Evolutionary conservation across 2,888 invertebrate species (phyloP), one percentile per base, ranked within the genome.

Genomic region (Carterocephalus palaemon): DNA sequence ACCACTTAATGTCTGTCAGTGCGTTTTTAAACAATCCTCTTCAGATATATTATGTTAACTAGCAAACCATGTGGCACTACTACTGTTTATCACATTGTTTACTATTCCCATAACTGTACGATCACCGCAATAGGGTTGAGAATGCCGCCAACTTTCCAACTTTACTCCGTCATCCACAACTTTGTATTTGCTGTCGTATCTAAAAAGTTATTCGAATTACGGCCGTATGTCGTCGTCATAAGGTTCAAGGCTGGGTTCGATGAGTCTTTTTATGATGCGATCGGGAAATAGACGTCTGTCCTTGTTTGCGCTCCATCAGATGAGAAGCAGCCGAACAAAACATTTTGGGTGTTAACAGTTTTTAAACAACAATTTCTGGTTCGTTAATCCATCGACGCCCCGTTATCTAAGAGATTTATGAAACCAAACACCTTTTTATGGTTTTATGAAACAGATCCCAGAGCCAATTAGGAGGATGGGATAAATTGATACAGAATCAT

Each of bases 41-140:
- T 63, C 65, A n/a, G n/a, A 73, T 75, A 73, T 78, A 76, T 79
- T 80, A 75, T 66, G 75, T 77, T 76, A 75, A 77, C 78, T 73
- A 69, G 66, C 67, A 64, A 66, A 67, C 70, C 72, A 71, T 73
- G 65, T 75, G 72, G 66, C 51, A 51, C 57, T 28, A 58, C 56
- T 54, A 57, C 55, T 64, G 51, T 52, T 62, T 59, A 58, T 59
- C 56, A 36, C 43, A 16, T 28, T 43, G 43, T 43, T 43, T 43
- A 43, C 36, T 16, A 36, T 43, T 16, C 36, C 34, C 33, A 36
- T 36, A 43, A 43, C 43, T 29, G 29, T 26, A 42, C 19, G 10
- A 24, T 24, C 24, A 13, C 5, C 22, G 45, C 52, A 50, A 49
- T 67, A 70, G 58, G 65, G 71, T 67, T 57, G 53, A 60, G 53